Conservation (phyloP, 2,113 vertebrate species). For the Sorex fumeus region DNA sequence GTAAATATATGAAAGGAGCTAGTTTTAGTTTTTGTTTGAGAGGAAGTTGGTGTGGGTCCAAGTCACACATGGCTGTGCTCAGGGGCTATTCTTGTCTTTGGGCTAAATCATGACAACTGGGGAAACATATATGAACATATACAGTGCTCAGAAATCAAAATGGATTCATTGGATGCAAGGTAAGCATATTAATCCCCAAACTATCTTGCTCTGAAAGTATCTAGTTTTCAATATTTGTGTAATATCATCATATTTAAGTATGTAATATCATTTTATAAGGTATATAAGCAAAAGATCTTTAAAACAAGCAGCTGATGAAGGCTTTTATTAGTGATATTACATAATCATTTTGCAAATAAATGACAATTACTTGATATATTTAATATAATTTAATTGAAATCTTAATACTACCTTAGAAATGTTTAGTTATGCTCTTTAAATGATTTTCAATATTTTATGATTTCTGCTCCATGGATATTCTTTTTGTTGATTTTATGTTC, state of each 20-base stretch:
- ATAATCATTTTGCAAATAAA: neutral
- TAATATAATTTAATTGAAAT: slow-evolving; percentile 4
- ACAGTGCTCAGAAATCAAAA: too few relatives aligned
- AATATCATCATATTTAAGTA: too few relatives aligned
- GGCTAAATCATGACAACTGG: too few relatives aligned
- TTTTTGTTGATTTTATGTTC: neutral
- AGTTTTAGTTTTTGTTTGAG: neutral
- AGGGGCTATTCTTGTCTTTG: too few relatives aligned
- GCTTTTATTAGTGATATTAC: neutral
- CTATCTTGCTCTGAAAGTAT: too few relatives aligned
- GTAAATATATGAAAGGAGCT: neutral
- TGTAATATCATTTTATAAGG: neutral
- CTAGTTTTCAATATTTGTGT: too few relatives aligned
- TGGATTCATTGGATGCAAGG: too few relatives aligned
- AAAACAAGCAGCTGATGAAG: neutral
- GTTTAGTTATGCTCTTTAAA: neutral
- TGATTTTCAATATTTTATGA: neutral
- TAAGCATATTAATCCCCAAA: too few relatives aligned
- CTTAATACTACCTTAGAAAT: neutral
- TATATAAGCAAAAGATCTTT: neutral
- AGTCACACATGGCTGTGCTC: too few relatives aligned
- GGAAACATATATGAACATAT: too few relatives aligned
- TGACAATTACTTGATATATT: neutral
- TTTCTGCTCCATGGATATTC: neutral
- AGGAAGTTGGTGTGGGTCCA: too few relatives aligned